These are phyloP conservation scores for Champsocephalus gunnari DNA, from an alignment of 2,797 vertebrate species.

Conservation along the genomic window DNA sequence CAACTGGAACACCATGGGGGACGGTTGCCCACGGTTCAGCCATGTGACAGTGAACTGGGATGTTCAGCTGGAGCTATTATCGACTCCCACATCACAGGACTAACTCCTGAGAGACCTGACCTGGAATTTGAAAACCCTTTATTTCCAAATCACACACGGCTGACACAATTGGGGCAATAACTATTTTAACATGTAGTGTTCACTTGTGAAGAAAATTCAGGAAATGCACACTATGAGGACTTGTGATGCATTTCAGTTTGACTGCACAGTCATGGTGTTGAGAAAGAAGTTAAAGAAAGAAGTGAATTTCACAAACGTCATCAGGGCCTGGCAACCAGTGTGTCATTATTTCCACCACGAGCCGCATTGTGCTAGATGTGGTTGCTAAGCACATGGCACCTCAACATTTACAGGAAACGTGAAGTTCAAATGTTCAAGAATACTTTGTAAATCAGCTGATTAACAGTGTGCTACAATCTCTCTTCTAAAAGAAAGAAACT, in stretches of 20 bases:
- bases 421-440: constrained; percentile 31
- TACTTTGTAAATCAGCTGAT: constrained; percentile 24
- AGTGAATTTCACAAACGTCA: constrained; percentile 45
- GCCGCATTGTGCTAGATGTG: constrained; percentile 43
- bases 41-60: constrained; percentile 33
- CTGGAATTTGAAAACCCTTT: constrained; percentile 32
- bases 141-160: constrained; percentile 47
- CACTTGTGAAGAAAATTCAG: constrained; percentile 31
- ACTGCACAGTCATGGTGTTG: constrained; percentile 37
- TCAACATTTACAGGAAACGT: constrained; percentile 54
- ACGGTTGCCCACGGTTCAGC: constrained; percentile 41
- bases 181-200: constrained; percentile 28
- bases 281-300: constrained; percentile 47
- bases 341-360: constrained; percentile 50
- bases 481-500: neutral
- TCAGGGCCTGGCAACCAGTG: constrained; percentile 7
- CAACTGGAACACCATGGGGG: constrained; percentile 1
- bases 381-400: constrained; percentile 44
- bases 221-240: constrained; percentile 18
- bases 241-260: constrained; percentile 4
- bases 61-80: constrained; percentile 17
- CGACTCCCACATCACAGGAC: constrained; percentile 25
- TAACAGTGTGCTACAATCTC: neutral
- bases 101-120: neutral
- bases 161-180: constrained; percentile 27